Evolutionary conservation across 1,140 invertebrate species (phyloP).

Genomic region (Halotydeus destructor): DNA sequence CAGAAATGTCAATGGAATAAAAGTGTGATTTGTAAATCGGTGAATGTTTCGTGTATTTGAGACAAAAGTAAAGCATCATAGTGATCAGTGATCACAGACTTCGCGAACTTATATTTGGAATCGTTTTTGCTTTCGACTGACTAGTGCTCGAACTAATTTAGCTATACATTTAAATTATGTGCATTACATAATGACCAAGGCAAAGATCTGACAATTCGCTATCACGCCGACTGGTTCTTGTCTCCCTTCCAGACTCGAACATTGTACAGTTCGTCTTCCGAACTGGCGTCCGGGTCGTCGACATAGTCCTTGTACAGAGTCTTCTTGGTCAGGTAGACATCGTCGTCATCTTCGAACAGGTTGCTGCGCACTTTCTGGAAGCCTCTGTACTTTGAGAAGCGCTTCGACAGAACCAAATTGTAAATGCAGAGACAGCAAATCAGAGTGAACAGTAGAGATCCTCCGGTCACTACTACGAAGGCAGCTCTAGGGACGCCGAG

Average conservation of each 20-base stretch:
- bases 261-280: slow-evolving; percentile 17
- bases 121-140: too few species aligned
- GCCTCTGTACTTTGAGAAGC: neutral
- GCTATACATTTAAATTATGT: too few species aligned
- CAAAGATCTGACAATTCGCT: too few species aligned
- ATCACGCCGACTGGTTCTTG: too few species aligned
- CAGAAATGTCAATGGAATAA: too few species aligned
- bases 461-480: neutral
- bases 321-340: neutral
- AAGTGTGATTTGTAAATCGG: too few species aligned
- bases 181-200: too few species aligned
- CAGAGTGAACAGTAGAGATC: neutral
- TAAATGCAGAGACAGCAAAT: neutral
- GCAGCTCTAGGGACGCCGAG: slow-evolving; percentile 2
- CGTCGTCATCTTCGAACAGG: slow-evolving; percentile 6
- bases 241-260: slow-evolving; percentile 13
- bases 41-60: too few species aligned
- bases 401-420: neutral
- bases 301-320: slow-evolving; percentile 3
- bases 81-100: too few species aligned
- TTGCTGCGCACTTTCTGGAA: neutral
- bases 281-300: slow-evolving; percentile 9
- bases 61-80: too few species aligned
- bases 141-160: too few species aligned
- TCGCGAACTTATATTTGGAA: too few species aligned